phyloP scores from a whole-genome alignment of 1,140 invertebrate species.

The Lordiphosa stackelbergi region DNA sequence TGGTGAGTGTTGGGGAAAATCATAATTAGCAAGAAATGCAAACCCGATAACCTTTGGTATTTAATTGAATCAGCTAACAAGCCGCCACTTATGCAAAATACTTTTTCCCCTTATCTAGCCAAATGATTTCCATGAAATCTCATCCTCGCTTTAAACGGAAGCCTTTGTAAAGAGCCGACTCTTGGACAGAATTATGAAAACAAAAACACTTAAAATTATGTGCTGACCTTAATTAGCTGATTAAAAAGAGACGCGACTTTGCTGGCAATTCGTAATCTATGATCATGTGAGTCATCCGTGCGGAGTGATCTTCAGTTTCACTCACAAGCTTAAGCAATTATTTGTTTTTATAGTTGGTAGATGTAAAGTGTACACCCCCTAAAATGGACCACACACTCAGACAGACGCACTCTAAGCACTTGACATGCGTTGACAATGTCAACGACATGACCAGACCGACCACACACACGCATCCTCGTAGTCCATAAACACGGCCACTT shows the following conservation, averaged over 20 bases:
- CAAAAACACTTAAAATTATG: slow-evolving; percentile 62
- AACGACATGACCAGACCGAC: slow-evolving; percentile 55
- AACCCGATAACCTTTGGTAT: neutral
- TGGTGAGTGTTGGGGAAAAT: slow-evolving; percentile 7
- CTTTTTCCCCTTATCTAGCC: slow-evolving; percentile 43
- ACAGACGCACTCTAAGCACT: slow-evolving; percentile 29
- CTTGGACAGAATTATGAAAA: slow-evolving; percentile 43
- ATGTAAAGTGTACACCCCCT: slow-evolving; percentile 53
- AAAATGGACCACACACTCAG: slow-evolving; percentile 55
- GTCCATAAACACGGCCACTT: slow-evolving; percentile 53
- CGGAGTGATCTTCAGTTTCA: slow-evolving; percentile 15
- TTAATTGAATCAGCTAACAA: slow-evolving; percentile 46
- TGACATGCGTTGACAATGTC: slow-evolving; percentile 71
- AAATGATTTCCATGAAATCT: slow-evolving; percentile 30
- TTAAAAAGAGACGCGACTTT: slow-evolving; percentile 39
- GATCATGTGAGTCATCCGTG: slow-evolving; percentile 21
- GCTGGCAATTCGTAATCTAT: slow-evolving; percentile 2
- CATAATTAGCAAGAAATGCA: slow-evolving; percentile 46
- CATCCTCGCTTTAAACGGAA: slow-evolving; percentile 16
- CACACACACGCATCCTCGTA: slow-evolving; percentile 15
- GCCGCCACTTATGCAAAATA: slow-evolving; percentile 71
- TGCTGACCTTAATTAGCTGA: slow-evolving; percentile 67
- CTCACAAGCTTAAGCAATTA: slow-evolving; percentile 52
- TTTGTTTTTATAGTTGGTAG: neutral
- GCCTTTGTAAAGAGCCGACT: slow-evolving; percentile 51